Base-by-base conservation (phyloP, 2,113 vertebrate genomes). In the Clarias magur region DNA sequence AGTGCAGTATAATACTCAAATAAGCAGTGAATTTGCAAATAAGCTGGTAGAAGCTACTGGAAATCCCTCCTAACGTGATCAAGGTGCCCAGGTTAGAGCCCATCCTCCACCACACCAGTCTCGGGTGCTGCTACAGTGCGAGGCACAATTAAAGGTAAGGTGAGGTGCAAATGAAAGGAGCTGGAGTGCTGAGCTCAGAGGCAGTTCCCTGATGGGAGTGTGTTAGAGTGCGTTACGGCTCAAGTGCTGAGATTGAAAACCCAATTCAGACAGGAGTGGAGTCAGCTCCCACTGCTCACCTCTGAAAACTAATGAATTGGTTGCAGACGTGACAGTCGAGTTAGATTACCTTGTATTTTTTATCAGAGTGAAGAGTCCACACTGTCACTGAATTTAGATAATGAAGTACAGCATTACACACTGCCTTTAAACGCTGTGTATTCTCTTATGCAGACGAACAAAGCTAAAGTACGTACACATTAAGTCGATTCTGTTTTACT, bases 291-390 rank as follows among this genome's bases (percentile, higher is more conserved):
- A 90, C 88, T 88, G 91, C 89, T 83, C 89, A 89, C 88, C 91
- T 91, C 75, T 65, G 76, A 87, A 86, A 59, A 63, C 88, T 90
- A 92, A 91, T 92, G 93, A 92, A 94, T 86, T 89, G 90, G 83
- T 85, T 88, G 89, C 85, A 85, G 88, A 85, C 68, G 82, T 91
- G 91, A 91, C 91, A 93, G 91, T 90, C 68, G 60, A 82, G 83
- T 83, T 75, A 89, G 91, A 90, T 90, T 89, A 88, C 79, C 84
- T 87, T 88, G 81, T 91, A 83, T 94, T 90, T 48, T 93, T 91
- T 82, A 92, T 93, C 91, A 86, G 54, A 60, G 86, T 70, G 85
- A 85, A 84, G 88, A 92, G 91, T 93, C 90, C 86, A 90, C 86
- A 90, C 76, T 80, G 87, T 85, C 90, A 88, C 89, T 91, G 88